These are phyloP conservation scores for Lucinisca nassula DNA, from an alignment of 2,888 invertebrate genomes.

Conservation along the genomic window DNA sequence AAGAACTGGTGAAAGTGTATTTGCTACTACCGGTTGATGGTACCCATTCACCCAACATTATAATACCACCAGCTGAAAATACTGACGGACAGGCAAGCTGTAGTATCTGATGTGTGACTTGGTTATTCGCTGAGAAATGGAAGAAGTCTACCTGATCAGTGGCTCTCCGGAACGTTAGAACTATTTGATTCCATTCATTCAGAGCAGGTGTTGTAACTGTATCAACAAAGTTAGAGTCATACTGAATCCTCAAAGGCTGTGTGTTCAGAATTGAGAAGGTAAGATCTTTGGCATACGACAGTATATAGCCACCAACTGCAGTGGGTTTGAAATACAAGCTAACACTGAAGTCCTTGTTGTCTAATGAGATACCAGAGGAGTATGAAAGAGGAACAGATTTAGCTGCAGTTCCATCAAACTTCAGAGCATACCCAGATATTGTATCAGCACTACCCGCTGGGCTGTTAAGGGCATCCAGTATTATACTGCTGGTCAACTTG, in stretches of 20 bases:
- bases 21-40: constrained; percentile 65
- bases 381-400: constrained; percentile 59
- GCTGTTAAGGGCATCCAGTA: constrained; percentile 53
- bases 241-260: constrained; percentile 68
- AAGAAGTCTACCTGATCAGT: constrained; percentile 61
- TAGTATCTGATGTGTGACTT: constrained; percentile 68
- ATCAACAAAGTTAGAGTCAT: constrained; percentile 30
- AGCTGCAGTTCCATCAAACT: constrained; percentile 74
- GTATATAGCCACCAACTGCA: constrained; percentile 69
- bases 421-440: constrained; percentile 73
- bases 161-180: constrained; percentile 68
- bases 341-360: constrained; percentile 68
- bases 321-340: constrained; percentile 77
- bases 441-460: constrained; percentile 32
- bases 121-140: constrained; percentile 68
- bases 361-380: constrained; percentile 36
- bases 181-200: constrained; percentile 77
- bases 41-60: constrained; percentile 76
- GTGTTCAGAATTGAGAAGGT: constrained; percentile 75
- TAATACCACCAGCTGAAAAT: constrained; percentile 69
- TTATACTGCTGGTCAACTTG: constrained; percentile 50
- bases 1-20: constrained; percentile 53
- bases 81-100: constrained; percentile 59
- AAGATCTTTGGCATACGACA: constrained; percentile 71
- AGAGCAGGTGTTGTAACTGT: constrained; percentile 48